phyloP scores from a whole-genome alignment of 2,113 vertebrate genomes.

The Oostethus manadensis region DNA sequence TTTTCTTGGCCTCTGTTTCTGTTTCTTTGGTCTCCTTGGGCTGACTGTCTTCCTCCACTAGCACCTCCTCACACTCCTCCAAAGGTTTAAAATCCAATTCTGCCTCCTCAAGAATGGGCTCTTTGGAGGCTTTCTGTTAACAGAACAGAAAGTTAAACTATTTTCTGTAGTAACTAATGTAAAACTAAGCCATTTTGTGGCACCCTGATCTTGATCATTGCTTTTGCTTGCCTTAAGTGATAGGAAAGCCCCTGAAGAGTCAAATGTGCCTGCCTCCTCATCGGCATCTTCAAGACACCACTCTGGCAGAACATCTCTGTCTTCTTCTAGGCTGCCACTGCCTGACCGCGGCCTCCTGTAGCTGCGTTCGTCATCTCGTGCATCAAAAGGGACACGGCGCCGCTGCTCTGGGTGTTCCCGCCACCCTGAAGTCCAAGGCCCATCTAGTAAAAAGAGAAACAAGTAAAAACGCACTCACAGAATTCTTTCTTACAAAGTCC shows the following conservation, averaged over 20 bases:
- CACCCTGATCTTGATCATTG: not conserved
- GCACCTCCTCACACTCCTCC: conserved; percentile 84
- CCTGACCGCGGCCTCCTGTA: conserved; percentile 88
- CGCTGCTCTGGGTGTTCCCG: conserved; percentile 89
- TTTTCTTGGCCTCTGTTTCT: conserved; percentile 70
- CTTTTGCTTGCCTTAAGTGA: conserved; percentile 82
- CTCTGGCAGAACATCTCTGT: conserved; percentile 91
- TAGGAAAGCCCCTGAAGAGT: conserved; percentile 94
- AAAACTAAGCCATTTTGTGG: not conserved
- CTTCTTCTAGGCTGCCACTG: conserved; percentile 90
- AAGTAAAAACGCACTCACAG: not conserved
- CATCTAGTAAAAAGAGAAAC: conserved; percentile 63
- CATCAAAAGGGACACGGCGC: conserved; percentile 89
- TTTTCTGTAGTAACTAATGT: not conserved
- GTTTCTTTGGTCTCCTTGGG: conserved; percentile 87
- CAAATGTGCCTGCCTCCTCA: conserved; percentile 95
- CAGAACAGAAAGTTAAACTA: not conserved
- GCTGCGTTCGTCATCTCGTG: conserved; percentile 88
- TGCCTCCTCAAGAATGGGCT: conserved; percentile 92
- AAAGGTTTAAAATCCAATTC: conserved; percentile 91
- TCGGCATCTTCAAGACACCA: conserved; percentile 98
- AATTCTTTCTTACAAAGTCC: not conserved
- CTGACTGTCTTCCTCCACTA: conserved; percentile 83
- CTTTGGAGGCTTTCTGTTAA: conserved; percentile 89
- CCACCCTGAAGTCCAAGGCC: conserved; percentile 86